A percentile compares a stretch with the other conserved stretches of the same genome.
Conservation (phyloP, 2,113 vertebrate species). For the Alces alces region DNA sequence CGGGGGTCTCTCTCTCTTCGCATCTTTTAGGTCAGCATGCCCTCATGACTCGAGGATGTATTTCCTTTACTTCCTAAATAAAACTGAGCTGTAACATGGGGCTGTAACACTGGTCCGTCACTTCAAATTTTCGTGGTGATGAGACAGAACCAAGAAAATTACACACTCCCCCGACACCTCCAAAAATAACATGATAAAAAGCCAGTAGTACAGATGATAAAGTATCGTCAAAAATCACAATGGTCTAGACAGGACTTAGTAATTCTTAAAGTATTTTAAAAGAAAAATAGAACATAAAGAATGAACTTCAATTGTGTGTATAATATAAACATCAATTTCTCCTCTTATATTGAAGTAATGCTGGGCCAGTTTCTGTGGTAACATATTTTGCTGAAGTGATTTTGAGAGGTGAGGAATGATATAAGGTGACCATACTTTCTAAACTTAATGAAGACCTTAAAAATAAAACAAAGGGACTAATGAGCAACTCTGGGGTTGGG, state of each 20-base stretch:
- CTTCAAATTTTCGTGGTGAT: neutral
- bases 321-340: neutral
- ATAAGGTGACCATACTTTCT: neutral
- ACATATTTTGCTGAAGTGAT: neutral
- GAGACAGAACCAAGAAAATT: neutral
- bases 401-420: neutral
- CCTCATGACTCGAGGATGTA: neutral
- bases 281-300: neutral
- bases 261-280: neutral
- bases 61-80: neutral
- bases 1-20: fast-evolving
- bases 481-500: neutral
- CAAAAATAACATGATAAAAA: neutral
- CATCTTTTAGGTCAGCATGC: neutral
- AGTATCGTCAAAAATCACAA: neutral
- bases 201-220: neutral
- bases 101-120: neutral
- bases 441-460: neutral
- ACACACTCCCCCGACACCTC: neutral
- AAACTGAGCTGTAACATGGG: neutral
- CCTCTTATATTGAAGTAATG: neutral
- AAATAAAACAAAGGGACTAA: neutral
- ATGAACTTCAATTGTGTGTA: neutral
- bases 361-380: neutral
- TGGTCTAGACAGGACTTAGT: neutral